Evolutionary conservation across 2,888 invertebrate genomes (phyloP).

Genomic region (Phania funesta): DNA sequence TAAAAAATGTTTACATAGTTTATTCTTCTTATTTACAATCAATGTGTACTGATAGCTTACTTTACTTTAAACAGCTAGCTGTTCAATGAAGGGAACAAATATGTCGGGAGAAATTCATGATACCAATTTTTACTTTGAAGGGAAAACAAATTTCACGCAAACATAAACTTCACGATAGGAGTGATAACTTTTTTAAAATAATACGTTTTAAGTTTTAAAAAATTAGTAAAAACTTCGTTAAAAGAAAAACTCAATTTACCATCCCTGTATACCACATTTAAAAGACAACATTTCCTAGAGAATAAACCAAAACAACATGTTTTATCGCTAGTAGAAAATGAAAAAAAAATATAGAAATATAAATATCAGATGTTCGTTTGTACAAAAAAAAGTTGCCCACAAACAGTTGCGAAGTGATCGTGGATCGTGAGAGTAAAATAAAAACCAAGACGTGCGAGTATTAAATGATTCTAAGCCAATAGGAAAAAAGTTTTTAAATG

Average conservation of each 20-base stretch:
- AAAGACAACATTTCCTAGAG: constrained; percentile 22
- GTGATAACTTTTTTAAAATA: too few species aligned
- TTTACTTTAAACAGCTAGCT: too few species aligned
- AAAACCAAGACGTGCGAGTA: constrained; percentile 20
- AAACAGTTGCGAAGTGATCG: constrained; percentile 66
- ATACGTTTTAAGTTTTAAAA: too few species aligned
- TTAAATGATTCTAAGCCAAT: background rate
- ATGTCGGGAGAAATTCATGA: too few species aligned
- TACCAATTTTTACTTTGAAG: too few species aligned
- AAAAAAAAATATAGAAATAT: background rate
- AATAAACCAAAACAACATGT: constrained; percentile 16
- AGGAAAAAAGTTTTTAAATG: constrained; percentile 14
- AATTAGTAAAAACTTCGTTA: too few species aligned
- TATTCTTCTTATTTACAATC: too few species aligned
- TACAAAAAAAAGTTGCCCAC: constrained; percentile 50
- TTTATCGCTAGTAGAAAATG: constrained; percentile 11
- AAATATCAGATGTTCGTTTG: constrained; percentile 31
- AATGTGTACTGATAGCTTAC: too few species aligned
- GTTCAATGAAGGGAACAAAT: too few species aligned
- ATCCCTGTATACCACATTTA: background rate
- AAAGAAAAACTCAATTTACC: background rate
- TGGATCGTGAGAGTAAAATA: constrained; percentile 58
- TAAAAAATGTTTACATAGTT: too few species aligned
- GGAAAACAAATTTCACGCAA: too few species aligned
- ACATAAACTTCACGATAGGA: too few species aligned